Percentiles rank a stretch among this genome's conserved stretches.
phyloP scores from a whole-genome alignment of 2,797 vertebrate species.

The Oreochromis grahami region DNA sequence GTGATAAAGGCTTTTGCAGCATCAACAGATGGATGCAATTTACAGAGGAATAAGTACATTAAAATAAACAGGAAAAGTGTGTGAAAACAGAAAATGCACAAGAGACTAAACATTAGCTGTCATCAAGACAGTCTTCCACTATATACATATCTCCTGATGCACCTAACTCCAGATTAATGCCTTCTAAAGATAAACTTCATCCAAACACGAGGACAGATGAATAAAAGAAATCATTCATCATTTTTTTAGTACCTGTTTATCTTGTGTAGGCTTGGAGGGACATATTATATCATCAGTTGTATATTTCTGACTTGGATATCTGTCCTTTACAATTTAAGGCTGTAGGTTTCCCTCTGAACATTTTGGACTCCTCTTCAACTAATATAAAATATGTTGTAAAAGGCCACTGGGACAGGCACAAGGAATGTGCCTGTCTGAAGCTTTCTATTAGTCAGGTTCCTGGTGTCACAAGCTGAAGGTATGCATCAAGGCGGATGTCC shows the following conservation, averaged over 20 bases:
- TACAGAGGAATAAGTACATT: constrained; percentile 28
- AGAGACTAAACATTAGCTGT: background rate
- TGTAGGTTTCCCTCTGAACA: background rate
- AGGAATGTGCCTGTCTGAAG: background rate
- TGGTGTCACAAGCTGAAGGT: background rate
- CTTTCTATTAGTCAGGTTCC: background rate
- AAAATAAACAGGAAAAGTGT: constrained; percentile 5
- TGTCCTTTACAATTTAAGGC: background rate
- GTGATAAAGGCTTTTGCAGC: constrained; percentile 21
- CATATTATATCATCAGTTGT: background rate
- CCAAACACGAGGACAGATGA: background rate
- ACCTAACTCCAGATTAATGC: background rate
- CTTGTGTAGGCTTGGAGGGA: background rate
- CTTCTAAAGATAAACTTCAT: background rate
- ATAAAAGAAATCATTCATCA: background rate
- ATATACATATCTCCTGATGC: background rate
- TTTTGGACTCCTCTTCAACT: background rate
- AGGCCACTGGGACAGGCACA: background rate
- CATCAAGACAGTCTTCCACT: background rate
- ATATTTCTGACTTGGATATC: background rate
- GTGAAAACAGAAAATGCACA: background rate
- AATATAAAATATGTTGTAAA: background rate
- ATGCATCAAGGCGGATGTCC: background rate
- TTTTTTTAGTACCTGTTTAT: background rate
- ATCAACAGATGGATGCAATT: constrained; percentile 42